Conservation (phyloP, 2,888 invertebrate species). For the Tuta absoluta region DNA sequence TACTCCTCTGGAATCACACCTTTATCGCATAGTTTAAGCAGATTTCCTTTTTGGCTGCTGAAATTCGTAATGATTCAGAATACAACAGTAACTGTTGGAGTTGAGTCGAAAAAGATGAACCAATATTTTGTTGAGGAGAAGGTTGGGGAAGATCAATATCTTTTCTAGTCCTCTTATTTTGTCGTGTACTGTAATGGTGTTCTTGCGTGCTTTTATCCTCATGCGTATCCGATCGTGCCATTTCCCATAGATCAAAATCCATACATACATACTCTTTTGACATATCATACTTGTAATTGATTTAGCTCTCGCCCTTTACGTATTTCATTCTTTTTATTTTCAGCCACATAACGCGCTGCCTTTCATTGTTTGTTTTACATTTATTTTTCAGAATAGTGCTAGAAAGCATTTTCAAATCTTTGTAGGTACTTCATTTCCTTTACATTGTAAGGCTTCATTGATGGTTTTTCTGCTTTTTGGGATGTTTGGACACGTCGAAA, state of each 20-base stretch:
- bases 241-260: neutral
- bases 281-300: too few species aligned
- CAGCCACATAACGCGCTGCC: too few species aligned
- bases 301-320: too few species aligned
- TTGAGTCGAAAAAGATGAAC: neutral
- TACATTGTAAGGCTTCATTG: constrained; percentile 21
- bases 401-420: constrained; percentile 18
- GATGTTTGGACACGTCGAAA: constrained; percentile 22
- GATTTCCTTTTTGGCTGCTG: neutral
- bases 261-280: neutral
- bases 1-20: neutral
- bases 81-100: neutral
- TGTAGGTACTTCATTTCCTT: constrained; percentile 28
- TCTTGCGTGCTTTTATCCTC: too few species aligned
- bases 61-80: neutral
- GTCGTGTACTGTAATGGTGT: too few species aligned
- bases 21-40: too few species aligned
- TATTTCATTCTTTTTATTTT: too few species aligned
- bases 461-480: constrained; percentile 1
- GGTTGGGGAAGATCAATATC: too few species aligned
- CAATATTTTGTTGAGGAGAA: too few species aligned
- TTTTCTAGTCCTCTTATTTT: too few species aligned
- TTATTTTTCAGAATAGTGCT: too few species aligned
- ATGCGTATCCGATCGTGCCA: neutral
- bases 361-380: too few species aligned